Evolutionary conservation across 2,113 vertebrate species (phyloP), one percentile per base, ranked within the genome.

Genomic region (Pachyramphus minor): DNA sequence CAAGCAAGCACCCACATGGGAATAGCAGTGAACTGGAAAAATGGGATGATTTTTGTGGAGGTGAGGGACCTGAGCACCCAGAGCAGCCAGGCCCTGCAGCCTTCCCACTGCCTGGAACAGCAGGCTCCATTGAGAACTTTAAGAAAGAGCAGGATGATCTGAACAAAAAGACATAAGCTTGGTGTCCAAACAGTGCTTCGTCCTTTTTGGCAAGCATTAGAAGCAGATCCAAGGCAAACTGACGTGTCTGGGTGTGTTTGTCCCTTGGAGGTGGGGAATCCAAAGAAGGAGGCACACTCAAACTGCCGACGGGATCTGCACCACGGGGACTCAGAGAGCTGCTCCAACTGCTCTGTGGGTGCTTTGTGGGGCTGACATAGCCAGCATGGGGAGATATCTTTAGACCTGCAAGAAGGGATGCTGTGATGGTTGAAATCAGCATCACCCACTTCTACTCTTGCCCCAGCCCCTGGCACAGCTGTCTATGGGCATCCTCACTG

Each of bases 311-410:
- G 3, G 42, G 62, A 50, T 28, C 35, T 42, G 37, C 45, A 64
- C 44, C 56, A 18, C 1, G 2, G n/a, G 49, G 35, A 66, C 22
- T 30, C 0, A 1, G 33, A 58, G 59, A 52, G 42, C 9, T 6
- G 59, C 21, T 94, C 47, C 37, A 0, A 0, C 69, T 50, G 66
- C 56, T 67, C 66, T 8, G 0, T 0, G 5, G 71, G 11, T 50
- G n/a, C 53, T 39, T 4, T 25, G 17, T 27, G 17, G 28, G 16
- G 11, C 72, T 60, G 35, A 12, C 23, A 4, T 1, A 4, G 8
- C 42, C 72, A 63, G 52, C 31, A 12, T 19, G 66, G 18, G 50
- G 41, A 52, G 30, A 3, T 16, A 9, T 6, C n/a, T 56, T 81
- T 25, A 56, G 27, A 27, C 4, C 59, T 30, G 4, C 45, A 66